Percentiles rank a stretch among this genome's conserved stretches.
Conservation (phyloP, 1,140 invertebrate species). For the Theocolax elegans region DNA sequence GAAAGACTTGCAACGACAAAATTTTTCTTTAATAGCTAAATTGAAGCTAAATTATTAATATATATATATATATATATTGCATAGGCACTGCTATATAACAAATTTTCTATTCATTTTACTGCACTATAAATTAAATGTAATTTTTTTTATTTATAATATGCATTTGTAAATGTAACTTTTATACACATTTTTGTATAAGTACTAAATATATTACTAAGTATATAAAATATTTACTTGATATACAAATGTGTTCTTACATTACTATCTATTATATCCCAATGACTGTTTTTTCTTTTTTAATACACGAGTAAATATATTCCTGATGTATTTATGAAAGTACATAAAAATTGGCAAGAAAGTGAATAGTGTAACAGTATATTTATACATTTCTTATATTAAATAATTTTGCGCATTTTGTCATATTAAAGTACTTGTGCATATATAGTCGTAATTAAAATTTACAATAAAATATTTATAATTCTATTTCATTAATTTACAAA, state of each 20-base stretch:
- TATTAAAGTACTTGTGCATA: too few species aligned
- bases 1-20: slow-evolving; percentile 22
- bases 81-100: slow-evolving; percentile 29
- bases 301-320: too few species aligned
- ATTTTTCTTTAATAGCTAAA: slow-evolving; percentile 8
- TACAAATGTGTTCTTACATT: slow-evolving; percentile 9
- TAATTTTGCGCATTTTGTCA: too few species aligned
- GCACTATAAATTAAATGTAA: slow-evolving; percentile 19
- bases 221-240: slow-evolving; percentile 35
- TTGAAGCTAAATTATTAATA: not conserved
- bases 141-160: not conserved
- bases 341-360: not conserved
- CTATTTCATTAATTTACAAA: too few species aligned
- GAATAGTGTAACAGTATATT: not conserved
- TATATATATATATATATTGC: too few species aligned
- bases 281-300: slow-evolving; percentile 7
- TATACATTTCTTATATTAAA: not conserved
- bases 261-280: slow-evolving; percentile 13
- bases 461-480: too few species aligned
- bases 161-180: not conserved
- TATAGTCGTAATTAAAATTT: too few species aligned
- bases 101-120: slow-evolving; percentile 5
- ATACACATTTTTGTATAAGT: slow-evolving; percentile 5
- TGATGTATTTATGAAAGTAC: not conserved
- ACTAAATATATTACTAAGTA: slow-evolving; percentile 1